These are phyloP conservation scores for Ramphastos sulfuratus DNA, from an alignment of 2,113 vertebrate genomes.

Conservation along the genomic window DNA sequence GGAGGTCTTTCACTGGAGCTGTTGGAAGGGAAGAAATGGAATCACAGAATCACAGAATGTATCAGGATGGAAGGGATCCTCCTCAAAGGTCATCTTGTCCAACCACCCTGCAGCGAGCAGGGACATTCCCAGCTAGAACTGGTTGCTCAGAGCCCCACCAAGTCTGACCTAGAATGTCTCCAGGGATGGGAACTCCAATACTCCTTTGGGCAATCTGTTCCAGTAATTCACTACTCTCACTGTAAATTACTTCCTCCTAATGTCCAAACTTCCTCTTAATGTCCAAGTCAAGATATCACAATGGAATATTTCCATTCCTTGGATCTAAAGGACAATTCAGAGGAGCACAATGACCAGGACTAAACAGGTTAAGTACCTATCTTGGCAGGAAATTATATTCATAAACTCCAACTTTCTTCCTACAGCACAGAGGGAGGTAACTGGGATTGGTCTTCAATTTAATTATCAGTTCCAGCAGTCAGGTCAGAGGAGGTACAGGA, in stretches of 20 bases:
- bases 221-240: no score
- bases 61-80: no score
- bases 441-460: background rate
- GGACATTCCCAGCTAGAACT: no score
- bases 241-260: no score
- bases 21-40: background rate
- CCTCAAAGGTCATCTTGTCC: no score
- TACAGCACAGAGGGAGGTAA: background rate
- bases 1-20: background rate
- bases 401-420: background rate
- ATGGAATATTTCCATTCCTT: background rate
- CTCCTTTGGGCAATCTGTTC: no score
- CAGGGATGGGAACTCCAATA: no score
- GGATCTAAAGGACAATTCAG: background rate
- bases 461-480: background rate
- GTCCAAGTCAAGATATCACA: no score
- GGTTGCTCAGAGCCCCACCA: no score
- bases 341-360: background rate
- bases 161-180: no score
- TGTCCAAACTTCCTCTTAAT: no score
- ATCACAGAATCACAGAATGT: background rate
- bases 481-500: background rate
- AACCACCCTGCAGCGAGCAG: no score
- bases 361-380: background rate
- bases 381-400: background rate